Evolutionary conservation across 2,113 vertebrate species (phyloP).

Genomic region (Pseudorhombus dupliciocellatus): DNA sequence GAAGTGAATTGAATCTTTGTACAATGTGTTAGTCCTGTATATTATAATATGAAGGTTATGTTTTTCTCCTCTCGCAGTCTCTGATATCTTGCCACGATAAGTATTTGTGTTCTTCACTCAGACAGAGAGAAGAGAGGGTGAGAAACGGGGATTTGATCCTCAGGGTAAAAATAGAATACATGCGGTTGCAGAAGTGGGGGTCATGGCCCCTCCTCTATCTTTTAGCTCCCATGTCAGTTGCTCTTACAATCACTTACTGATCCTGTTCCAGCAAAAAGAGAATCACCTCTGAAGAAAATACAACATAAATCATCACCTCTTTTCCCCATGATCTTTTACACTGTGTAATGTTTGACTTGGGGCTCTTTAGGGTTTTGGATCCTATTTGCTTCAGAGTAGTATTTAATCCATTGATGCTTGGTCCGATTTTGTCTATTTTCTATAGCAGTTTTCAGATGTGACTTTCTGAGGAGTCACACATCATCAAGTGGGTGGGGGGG

Average conservation of each 20-base stretch:
- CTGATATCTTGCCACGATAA: too few relatives aligned
- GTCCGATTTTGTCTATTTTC: too few relatives aligned
- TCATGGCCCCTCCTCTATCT: slow-evolving; percentile 51
- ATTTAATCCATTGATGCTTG: too few relatives aligned
- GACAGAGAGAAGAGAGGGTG: slow-evolving; percentile 20
- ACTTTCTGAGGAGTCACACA: too few relatives aligned
- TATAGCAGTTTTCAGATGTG: too few relatives aligned
- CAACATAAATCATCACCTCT: slow-evolving; percentile 5
- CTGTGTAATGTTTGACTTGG: slow-evolving; percentile 18
- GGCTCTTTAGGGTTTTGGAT: slow-evolving; percentile 25
- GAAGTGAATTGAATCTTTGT: too few relatives aligned
- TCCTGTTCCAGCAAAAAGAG: slow-evolving; percentile 35
- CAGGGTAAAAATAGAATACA: slow-evolving; percentile 56
- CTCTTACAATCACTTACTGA: slow-evolving; percentile 61
- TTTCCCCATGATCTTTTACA: slow-evolving; percentile 21
- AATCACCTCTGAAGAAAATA: slow-evolving; percentile 18
- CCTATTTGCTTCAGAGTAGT: slow-evolving; percentile 30
- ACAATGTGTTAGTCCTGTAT: too few relatives aligned
- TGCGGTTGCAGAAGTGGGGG: slow-evolving; percentile 52
- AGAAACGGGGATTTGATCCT: slow-evolving; percentile 49
- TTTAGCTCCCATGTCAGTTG: slow-evolving; percentile 58
- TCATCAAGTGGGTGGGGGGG: too few relatives aligned
- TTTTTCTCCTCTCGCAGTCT: too few relatives aligned
- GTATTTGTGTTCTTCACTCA: slow-evolving; percentile 10
- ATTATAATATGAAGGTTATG: too few relatives aligned